phyloP scores from a whole-genome alignment of 2,888 invertebrate species.

The Ichneumoninae sp. region DNA sequence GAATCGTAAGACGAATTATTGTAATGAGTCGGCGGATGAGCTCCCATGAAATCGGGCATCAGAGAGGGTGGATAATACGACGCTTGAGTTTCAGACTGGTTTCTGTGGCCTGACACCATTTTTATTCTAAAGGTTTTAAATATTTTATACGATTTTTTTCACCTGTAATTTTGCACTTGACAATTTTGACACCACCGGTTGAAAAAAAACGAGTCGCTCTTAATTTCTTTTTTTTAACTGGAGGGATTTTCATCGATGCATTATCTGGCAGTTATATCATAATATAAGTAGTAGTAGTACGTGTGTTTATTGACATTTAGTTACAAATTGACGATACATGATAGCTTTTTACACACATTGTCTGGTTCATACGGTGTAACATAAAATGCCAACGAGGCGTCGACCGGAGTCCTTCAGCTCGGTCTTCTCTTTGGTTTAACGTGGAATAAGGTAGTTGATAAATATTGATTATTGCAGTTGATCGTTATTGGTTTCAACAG shows the following conservation, averaged over 20 bases:
- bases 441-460: not conserved
- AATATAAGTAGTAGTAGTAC: too few relatives aligned
- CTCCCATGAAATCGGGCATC: constrained; percentile 80
- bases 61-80: constrained; percentile 53
- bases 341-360: too few relatives aligned
- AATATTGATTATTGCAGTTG: not conserved
- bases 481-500: not conserved
- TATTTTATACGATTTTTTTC: not conserved
- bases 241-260: not conserved
- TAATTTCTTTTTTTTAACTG: too few relatives aligned
- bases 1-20: constrained; percentile 77
- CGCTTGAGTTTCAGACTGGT: constrained; percentile 10
- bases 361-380: too few relatives aligned
- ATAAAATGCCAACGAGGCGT: not conserved
- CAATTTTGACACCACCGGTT: constrained; percentile 7
- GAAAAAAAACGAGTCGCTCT: constrained; percentile 13
- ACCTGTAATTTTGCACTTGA: constrained; percentile 1
- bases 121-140: not conserved
- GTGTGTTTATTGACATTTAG: too few relatives aligned
- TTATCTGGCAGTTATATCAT: too few relatives aligned
- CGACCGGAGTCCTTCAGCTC: not conserved
- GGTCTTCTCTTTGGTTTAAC: not conserved
- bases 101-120: constrained; percentile 18
- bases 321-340: too few relatives aligned
- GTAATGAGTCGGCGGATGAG: constrained; percentile 80